These are phyloP conservation scores for Nephrocerus scutellatus DNA, from an alignment of 2,888 invertebrate species.

Conservation along the genomic window DNA sequence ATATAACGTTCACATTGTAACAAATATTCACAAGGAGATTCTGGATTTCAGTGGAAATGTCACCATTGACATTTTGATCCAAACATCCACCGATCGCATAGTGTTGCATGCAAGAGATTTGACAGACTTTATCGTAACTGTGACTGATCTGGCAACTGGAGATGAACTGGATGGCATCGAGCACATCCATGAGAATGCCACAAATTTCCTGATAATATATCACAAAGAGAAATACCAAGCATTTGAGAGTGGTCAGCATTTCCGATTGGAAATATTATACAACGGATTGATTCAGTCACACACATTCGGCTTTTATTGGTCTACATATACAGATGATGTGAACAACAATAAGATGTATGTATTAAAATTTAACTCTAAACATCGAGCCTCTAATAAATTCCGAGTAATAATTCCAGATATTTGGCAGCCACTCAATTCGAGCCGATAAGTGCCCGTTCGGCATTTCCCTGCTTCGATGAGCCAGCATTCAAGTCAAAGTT, in stretches of 20 bases:
- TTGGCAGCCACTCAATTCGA: conserved; percentile 63
- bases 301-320: conserved; percentile 59
- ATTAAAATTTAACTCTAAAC: conserved; percentile 1
- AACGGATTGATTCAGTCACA: conserved; percentile 53
- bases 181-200: conserved; percentile 27
- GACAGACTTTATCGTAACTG: conserved; percentile 28
- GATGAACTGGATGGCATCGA: conserved; percentile 30
- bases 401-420: conserved; percentile 33
- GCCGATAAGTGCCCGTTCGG: conserved; percentile 58
- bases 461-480: conserved; percentile 75
- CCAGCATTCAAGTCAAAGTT: conserved; percentile 64
- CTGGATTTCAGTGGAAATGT: conserved; percentile 32
- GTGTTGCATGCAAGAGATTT: conserved; percentile 39
- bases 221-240: conserved; percentile 32
- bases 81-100: conserved; percentile 36
- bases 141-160: conserved; percentile 27
- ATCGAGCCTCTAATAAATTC: no score
- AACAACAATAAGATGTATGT: conserved; percentile 45
- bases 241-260: conserved; percentile 34
- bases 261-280: conserved; percentile 51
- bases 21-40: conserved; percentile 32
- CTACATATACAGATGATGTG: conserved; percentile 48
- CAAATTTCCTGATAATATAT: conserved; percentile 34
- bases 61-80: conserved; percentile 36
- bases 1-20: conserved; percentile 48